Conservation (phyloP, 1,140 invertebrate species). For the Ceratoteleas bidentatus region DNA sequence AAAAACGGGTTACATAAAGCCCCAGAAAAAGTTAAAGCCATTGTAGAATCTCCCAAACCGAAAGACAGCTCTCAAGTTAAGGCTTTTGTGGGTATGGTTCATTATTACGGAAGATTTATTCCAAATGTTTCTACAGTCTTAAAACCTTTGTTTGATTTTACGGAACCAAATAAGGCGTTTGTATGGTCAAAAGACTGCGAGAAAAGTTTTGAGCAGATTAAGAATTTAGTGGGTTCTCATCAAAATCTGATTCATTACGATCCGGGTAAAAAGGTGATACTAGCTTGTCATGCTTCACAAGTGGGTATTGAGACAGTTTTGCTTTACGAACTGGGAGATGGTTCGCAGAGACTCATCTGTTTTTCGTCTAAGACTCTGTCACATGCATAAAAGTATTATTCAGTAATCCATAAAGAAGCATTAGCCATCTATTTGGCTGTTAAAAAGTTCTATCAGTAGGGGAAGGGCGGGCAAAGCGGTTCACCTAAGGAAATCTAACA, state of each 20-base stretch:
- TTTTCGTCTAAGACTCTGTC: conserved; percentile 77
- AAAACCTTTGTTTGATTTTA: conserved; percentile 65
- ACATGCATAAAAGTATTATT: conserved; percentile 77
- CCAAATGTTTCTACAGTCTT: conserved; percentile 59
- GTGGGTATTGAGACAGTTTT: conserved; percentile 57
- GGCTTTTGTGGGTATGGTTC: conserved; percentile 74
- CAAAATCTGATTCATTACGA: conserved; percentile 70
- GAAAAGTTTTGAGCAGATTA: conserved; percentile 68
- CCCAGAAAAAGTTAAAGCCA: not conserved
- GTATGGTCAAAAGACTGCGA: conserved; percentile 64
- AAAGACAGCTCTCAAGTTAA: not conserved
- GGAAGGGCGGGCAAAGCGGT: too few species aligned
- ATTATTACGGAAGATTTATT: conserved; percentile 79
- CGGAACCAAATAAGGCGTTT: not conserved
- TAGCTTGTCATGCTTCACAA: conserved; percentile 69
- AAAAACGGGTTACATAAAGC: not conserved
- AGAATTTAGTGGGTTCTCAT: conserved; percentile 66
- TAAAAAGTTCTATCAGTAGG: too few species aligned
- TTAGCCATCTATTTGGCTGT: conserved; percentile 80
- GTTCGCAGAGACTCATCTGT: conserved; percentile 71
- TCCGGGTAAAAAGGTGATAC: conserved; percentile 54
- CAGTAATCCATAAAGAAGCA: conserved; percentile 82
- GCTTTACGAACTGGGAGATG: conserved; percentile 58
- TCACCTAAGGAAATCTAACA: too few species aligned
- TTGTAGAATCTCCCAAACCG: not conserved